Conservation (phyloP, 2,797 vertebrate genomes). For the Buceros bicornis region DNA sequence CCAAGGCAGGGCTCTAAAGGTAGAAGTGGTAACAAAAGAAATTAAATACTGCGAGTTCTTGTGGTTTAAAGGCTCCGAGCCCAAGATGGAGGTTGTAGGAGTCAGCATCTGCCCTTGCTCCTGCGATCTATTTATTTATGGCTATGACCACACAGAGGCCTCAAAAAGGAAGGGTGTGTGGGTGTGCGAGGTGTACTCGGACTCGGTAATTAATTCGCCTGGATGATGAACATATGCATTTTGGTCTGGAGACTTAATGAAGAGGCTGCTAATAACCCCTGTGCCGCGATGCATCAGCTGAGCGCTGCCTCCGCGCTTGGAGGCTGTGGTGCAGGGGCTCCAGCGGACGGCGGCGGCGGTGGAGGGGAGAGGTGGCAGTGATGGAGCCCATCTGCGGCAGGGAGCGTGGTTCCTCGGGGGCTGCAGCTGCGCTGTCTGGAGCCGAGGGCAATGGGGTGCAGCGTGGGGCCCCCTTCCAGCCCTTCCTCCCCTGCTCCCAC, state of each 20-base stretch:
- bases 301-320: fast-evolving
- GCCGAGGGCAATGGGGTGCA: background rate
- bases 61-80: slow-evolving; percentile 36
- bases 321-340: background rate
- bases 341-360: fast-evolving
- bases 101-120: slow-evolving; percentile 19
- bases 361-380: background rate
- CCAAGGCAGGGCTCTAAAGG: slow-evolving; percentile 52
- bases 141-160: slow-evolving; percentile 25
- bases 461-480: background rate
- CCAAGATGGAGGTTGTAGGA: slow-evolving; percentile 20
- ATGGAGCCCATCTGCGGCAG: background rate
- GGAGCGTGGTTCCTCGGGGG: background rate
- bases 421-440: background rate
- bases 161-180: slow-evolving; percentile 4
- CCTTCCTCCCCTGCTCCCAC: background rate
- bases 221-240: slow-evolving; percentile 11
- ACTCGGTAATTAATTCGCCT: slow-evolving; percentile 32
- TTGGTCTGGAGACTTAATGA: background rate
- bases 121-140: slow-evolving; percentile 28
- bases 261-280: background rate
- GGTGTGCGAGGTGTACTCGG: background rate
- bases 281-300: fast-evolving
- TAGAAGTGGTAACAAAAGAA: slow-evolving; percentile 52
- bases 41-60: slow-evolving; percentile 15